A percentile compares a stretch with the other conserved stretches of the same genome.
Evolutionary conservation across 1,140 invertebrate genomes (phyloP).

Genomic region (Drosophila arawakana): DNA sequence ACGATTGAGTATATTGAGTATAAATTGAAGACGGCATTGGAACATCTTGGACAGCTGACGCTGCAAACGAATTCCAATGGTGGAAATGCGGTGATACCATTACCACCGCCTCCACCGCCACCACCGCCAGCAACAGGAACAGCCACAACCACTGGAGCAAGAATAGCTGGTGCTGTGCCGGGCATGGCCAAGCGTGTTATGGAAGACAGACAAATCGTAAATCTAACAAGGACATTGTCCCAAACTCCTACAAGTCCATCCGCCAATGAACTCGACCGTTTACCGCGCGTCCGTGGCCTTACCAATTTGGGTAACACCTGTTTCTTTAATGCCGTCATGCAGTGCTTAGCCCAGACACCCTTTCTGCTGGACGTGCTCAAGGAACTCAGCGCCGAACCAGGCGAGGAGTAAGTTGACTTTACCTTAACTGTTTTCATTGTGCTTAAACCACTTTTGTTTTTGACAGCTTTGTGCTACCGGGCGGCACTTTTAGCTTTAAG

Average conservation of each 20-base stretch:
- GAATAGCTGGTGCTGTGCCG: constrained; percentile 38
- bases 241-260: neutral
- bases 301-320: constrained; percentile 97
- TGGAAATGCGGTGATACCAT: constrained; percentile 41
- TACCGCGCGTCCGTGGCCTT: constrained; percentile 88
- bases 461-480: constrained; percentile 87
- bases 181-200: constrained; percentile 71
- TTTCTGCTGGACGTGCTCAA: constrained; percentile 90
- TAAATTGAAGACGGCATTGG: constrained; percentile 56
- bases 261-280: constrained; percentile 43
- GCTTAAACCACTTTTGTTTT: neutral
- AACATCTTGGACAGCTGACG: constrained; percentile 45
- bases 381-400: constrained; percentile 87
- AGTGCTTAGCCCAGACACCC: constrained; percentile 94
- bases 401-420: constrained; percentile 85
- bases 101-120: constrained; percentile 56
- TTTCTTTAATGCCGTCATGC: constrained; percentile 98
- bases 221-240: neutral
- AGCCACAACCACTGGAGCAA: no score
- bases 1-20: constrained; percentile 61
- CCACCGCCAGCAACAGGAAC: neutral
- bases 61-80: constrained; percentile 12
- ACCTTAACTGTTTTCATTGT: neutral
- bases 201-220: neutral
- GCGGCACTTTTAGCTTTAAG: constrained; percentile 87